Base-by-base conservation (phyloP, 2,888 invertebrate species). In the Sycophila texana region DNA sequence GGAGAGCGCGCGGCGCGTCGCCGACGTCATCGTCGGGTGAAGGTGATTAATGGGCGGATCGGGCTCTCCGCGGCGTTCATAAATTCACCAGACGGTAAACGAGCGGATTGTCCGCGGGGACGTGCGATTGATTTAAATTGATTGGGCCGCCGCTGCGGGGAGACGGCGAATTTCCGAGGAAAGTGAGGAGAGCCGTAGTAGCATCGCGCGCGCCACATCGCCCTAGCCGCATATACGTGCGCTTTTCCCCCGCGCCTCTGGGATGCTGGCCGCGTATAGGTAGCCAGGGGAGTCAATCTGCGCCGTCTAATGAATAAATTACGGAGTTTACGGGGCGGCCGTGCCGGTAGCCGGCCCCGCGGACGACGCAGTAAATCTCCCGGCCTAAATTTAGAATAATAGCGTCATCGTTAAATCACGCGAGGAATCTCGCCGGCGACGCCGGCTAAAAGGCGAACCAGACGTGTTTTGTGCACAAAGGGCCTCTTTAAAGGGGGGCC, bases 91-190 rank as follows among this genome's bases (percentile, higher is more conserved):
- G n/a, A 58, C 66, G 66, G 74, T 61, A 68, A 67, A 75, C 65
- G 76, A 70, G 53, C 70, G 70, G 63, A 26, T 57, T 51, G 30
- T 73, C 58, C 65, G 12, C 57, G 71, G 13, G 26, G 55, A 71
- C 65, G 57, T 55, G 51, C 60, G 65, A 77, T 72, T 72, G 77
- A 77, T 77, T 77, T 66, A 65, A 77, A 72, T 67, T 58, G 77
- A 77, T 72, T 49, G 66, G 58, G 12, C 39, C 16, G 14, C 66
- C 53, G 51, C 7, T 18, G 55, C 53, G 26, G 68, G 51, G 39
- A 57, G 70, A 57, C 39, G 18, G 49, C 58, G 49, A 49, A 49
- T 71, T 10, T 47, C 26, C 12, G 26, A 47, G 30, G 73, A 53
- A 73, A 73, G 49, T 53, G 53, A 63, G 14, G 73, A 20, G 61